Percentiles rank a stretch among this genome's conserved stretches.
Conservation (phyloP, 2,797 vertebrate species). For the Pelobates cultripes region DNA sequence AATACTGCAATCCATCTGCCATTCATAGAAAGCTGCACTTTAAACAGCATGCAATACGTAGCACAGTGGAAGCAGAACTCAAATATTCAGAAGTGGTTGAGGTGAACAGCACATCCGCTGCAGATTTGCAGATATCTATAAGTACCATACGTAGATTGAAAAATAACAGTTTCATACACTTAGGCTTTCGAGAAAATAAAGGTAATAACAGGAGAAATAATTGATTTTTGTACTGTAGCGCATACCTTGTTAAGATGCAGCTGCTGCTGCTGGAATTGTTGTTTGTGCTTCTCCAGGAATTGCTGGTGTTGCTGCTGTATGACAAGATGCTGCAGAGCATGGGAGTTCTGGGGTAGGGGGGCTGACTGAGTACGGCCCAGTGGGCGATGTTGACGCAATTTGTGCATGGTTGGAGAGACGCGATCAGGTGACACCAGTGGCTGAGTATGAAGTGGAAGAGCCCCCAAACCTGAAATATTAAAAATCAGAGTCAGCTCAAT, state of each 20-base stretch:
- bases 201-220: too few relatives aligned
- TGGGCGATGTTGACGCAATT: constrained; percentile 92
- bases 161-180: too few relatives aligned
- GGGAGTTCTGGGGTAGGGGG: constrained; percentile 92
- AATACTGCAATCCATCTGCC: too few relatives aligned
- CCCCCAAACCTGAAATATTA: constrained; percentile 80
- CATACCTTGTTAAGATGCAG: constrained; percentile 93
- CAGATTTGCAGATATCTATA: too few relatives aligned
- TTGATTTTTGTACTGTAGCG: too few relatives aligned
- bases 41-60: too few relatives aligned
- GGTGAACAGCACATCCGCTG: too few relatives aligned
- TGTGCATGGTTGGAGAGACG: constrained; percentile 88
- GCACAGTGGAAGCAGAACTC: too few relatives aligned
- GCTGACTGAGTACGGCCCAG: constrained; percentile 95
- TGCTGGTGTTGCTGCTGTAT: constrained; percentile 99
- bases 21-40: too few relatives aligned
- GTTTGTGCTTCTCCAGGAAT: constrained; percentile 98
- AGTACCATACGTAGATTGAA: too few relatives aligned
- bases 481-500: constrained; percentile 61
- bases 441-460: constrained; percentile 82
- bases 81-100: too few relatives aligned
- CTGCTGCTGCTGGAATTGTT: constrained; percentile 96
- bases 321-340: constrained; percentile 96
- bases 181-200: too few relatives aligned
- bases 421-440: constrained; percentile 74